Percentiles rank a stretch among this genome's conserved stretches.
These are phyloP conservation scores for Apamea sordens DNA, from an alignment of 2,888 invertebrate genomes.

Conservation along the genomic window DNA sequence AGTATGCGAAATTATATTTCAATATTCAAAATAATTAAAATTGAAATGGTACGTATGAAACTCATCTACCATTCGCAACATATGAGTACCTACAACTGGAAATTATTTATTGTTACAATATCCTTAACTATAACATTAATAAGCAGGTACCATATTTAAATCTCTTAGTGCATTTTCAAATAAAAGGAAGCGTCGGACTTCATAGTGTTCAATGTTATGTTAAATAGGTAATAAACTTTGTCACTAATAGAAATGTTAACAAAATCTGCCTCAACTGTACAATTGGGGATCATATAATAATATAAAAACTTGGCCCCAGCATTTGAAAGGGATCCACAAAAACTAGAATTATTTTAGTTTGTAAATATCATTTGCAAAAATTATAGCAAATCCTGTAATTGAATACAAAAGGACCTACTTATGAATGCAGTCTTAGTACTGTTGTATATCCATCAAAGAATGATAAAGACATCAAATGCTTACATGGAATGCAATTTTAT, in stretches of 20 bases:
- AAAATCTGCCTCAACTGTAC: constrained; percentile 69
- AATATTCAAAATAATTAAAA: constrained; percentile 78
- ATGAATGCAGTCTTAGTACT: constrained; percentile 86
- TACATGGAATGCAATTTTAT: constrained; percentile 83
- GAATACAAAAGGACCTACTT: constrained; percentile 82
- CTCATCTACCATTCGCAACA: constrained; percentile 71
- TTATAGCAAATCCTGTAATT: constrained; percentile 76
- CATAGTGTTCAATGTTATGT: constrained; percentile 54
- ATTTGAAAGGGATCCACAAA: constrained; percentile 86
- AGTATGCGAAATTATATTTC: constrained; percentile 84
- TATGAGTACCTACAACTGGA: constrained; percentile 71
- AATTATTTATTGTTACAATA: constrained; percentile 72
- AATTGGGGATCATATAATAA: constrained; percentile 73
- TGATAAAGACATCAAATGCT: constrained; percentile 81
- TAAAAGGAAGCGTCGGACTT: constrained; percentile 50
- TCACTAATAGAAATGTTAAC: constrained; percentile 63
- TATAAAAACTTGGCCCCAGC: constrained; percentile 89
- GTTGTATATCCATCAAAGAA: constrained; percentile 85
- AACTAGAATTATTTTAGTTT: constrained; percentile 82
- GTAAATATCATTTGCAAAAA: constrained; percentile 83
- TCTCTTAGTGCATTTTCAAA: constrained; percentile 76
- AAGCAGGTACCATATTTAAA: constrained; percentile 86
- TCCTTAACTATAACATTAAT: constrained; percentile 77
- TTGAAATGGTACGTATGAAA: constrained; percentile 68
- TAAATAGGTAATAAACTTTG: constrained; percentile 55